phyloP scores from a whole-genome alignment of 2,113 vertebrate genomes.

The Ibidorhyncha struthersii region DNA sequence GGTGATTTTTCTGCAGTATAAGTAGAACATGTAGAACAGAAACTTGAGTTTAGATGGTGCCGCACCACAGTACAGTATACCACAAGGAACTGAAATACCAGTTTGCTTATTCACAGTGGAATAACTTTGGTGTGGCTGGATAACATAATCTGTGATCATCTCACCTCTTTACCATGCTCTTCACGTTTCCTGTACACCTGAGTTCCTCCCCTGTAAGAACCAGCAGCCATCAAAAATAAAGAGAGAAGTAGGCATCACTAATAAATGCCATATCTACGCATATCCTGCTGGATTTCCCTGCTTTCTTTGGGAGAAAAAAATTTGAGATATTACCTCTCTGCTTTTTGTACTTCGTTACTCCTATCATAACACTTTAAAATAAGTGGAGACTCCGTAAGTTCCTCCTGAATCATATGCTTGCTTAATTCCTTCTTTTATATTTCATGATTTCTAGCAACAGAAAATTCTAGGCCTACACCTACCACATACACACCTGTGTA shows the following conservation, averaged over 20 bases:
- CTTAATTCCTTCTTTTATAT: neutral
- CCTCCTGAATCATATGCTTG: neutral
- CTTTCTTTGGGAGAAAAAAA: neutral
- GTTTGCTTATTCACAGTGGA: neutral
- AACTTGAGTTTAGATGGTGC: neutral
- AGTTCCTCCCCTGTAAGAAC: neutral
- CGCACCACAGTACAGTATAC: neutral
- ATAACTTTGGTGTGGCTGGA: neutral
- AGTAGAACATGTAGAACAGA: neutral
- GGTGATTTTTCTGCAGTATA: neutral
- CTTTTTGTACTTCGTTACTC: neutral
- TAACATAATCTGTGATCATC: neutral
- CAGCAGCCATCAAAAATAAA: neutral
- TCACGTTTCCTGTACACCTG: neutral
- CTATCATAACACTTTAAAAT: neutral
- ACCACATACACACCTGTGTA: neutral
- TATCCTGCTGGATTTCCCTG: neutral
- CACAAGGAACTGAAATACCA: neutral
- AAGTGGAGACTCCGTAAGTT: neutral
- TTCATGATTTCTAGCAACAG: neutral
- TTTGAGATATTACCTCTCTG: neutral
- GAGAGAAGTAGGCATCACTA: neutral
- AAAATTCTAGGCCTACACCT: neutral
- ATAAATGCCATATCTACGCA: neutral
- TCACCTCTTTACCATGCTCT: neutral